These are phyloP conservation scores for Eupristina koningsbergeri DNA, from an alignment of 1,140 invertebrate species.

Conservation along the genomic window DNA sequence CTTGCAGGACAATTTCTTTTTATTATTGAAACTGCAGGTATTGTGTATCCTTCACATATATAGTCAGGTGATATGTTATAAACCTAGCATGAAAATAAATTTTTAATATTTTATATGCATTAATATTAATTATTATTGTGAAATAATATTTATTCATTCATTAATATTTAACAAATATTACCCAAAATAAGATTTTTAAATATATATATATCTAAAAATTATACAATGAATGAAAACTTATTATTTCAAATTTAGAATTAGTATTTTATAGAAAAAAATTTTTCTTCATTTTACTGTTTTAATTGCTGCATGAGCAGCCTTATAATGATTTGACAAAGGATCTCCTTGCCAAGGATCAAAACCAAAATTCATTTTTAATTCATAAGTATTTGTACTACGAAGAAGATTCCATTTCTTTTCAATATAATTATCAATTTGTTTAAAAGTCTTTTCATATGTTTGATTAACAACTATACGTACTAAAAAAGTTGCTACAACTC, in stretches of 20 bases:
- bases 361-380: slow-evolving; percentile 49
- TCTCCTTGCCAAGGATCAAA: slow-evolving; percentile 55
- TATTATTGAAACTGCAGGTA: slow-evolving; percentile 52
- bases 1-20: slow-evolving; percentile 44
- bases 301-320: slow-evolving; percentile 53
- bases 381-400: slow-evolving; percentile 51
- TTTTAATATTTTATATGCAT: neutral
- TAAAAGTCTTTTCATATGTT: slow-evolving; percentile 45
- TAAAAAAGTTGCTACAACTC: slow-evolving; percentile 80
- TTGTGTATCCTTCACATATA: slow-evolving; percentile 52
- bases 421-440: slow-evolving; percentile 49
- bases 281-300: slow-evolving; percentile 41
- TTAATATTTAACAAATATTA: neutral
- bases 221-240: slow-evolving; percentile 2
- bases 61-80: slow-evolving; percentile 50
- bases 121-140: neutral
- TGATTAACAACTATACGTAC: slow-evolving; percentile 78
- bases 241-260: neutral
- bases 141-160: no score
- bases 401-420: slow-evolving; percentile 45
- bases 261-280: neutral
- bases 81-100: slow-evolving; percentile 47
- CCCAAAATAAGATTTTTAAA: neutral
- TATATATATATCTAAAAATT: neutral
- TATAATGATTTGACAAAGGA: slow-evolving; percentile 51